A percentile compares a stretch with the other conserved stretches of the same genome.
These are phyloP conservation scores for Crocuta crocuta DNA, from an alignment of 2,113 vertebrate species.

Conservation along the genomic window DNA sequence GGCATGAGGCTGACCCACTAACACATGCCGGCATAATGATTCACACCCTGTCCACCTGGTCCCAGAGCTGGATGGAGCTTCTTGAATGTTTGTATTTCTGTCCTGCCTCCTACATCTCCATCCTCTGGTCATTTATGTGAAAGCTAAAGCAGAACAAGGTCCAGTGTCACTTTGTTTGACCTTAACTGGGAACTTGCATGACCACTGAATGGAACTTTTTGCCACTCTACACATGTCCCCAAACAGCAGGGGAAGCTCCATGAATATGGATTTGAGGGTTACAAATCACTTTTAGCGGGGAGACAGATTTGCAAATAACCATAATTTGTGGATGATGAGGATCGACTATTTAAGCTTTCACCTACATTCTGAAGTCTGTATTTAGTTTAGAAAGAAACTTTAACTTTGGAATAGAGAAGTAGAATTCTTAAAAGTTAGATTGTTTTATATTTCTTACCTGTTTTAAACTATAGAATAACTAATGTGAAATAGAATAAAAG, in stretches of 20 bases:
- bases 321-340: neutral
- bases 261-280: neutral
- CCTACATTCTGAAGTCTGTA: neutral
- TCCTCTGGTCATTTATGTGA: neutral
- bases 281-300: neutral
- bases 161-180: neutral
- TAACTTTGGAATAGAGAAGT: neutral
- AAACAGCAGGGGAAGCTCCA: neutral
- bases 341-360: neutral
- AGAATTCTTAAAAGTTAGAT: neutral
- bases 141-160: neutral
- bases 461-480: constrained; percentile 14
- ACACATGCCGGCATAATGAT: neutral
- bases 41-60: neutral
- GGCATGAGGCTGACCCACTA: neutral
- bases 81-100: neutral
- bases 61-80: neutral
- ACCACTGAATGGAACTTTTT: neutral
- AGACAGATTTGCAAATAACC: neutral
- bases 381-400: neutral
- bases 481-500: neutral
- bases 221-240: neutral
- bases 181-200: neutral
- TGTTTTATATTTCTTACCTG: neutral
- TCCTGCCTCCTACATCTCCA: neutral